Conservation (phyloP, 1,140 invertebrate genomes). For the Eubasilissa regina region DNA sequence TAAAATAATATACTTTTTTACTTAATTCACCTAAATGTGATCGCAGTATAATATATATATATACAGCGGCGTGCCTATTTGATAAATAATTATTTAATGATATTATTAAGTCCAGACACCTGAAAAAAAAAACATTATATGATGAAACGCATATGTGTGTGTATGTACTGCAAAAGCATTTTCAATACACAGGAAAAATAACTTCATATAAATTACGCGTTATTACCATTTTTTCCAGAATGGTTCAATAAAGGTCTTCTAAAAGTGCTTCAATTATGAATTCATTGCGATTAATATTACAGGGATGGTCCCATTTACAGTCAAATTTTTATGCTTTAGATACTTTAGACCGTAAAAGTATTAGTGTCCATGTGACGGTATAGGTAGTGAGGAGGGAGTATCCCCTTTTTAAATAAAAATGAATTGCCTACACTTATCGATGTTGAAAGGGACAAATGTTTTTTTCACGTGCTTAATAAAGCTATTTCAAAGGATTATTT, state of each 20-base stretch:
- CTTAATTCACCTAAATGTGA: too few relatives aligned
- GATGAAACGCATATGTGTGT: too few relatives aligned
- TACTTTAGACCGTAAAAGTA: neutral
- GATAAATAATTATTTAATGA: too few relatives aligned
- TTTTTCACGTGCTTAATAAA: neutral
- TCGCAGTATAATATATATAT: too few relatives aligned
- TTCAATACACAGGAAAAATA: slow-evolving; percentile 1
- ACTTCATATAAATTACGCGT: slow-evolving; percentile 19
- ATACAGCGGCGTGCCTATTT: too few relatives aligned
- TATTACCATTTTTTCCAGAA: slow-evolving; percentile 24
- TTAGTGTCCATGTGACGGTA: slow-evolving; percentile 7
- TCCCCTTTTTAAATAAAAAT: slow-evolving; percentile 18
- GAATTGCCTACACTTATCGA: slow-evolving; percentile 7
- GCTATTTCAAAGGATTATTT: too few relatives aligned
- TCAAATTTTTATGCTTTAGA: slow-evolving; percentile 54
- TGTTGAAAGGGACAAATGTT: neutral
- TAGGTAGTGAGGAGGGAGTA: neutral
- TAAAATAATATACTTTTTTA: too few relatives aligned
- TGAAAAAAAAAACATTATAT: too few relatives aligned
- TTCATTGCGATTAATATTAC: slow-evolving; percentile 59
- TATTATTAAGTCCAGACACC: too few relatives aligned
- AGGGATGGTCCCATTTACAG: slow-evolving; percentile 53
- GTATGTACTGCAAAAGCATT: neutral
- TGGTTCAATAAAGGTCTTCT: slow-evolving; percentile 41
- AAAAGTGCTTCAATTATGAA: slow-evolving; percentile 54